Conservation (phyloP, 1,140 invertebrate species). For the Nylanderia fulva region DNA sequence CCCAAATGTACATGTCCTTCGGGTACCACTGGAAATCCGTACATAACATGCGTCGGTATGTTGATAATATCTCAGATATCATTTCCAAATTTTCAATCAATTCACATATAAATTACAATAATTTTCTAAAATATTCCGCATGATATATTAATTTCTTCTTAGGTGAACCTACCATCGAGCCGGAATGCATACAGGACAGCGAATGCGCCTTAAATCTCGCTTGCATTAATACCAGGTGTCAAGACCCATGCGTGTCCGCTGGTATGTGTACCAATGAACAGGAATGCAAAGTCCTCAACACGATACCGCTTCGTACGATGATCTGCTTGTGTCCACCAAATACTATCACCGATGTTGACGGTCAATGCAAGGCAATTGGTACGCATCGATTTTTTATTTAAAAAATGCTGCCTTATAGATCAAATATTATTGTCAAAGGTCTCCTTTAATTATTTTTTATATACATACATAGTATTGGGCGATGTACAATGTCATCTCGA, state of each 20-base stretch:
- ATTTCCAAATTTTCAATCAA: slow-evolving; percentile 1
- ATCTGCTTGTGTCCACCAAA: slow-evolving; percentile 93
- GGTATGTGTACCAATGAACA: slow-evolving; percentile 91
- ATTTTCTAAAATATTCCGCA: neutral
- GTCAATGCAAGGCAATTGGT: slow-evolving; percentile 89
- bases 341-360: slow-evolving; percentile 88
- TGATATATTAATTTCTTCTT: neutral
- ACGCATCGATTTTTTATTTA: slow-evolving; percentile 50
- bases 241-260: slow-evolving; percentile 90
- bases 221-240: slow-evolving; percentile 92
- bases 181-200: slow-evolving; percentile 90
- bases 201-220: slow-evolving; percentile 91
- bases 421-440: neutral
- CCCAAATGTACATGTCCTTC: slow-evolving; percentile 92
- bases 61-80: slow-evolving; percentile 44
- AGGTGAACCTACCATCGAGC: slow-evolving; percentile 76
- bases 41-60: slow-evolving; percentile 89
- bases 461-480: slow-evolving; percentile 28
- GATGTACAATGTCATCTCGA: slow-evolving; percentile 89
- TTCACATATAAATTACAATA: no score
- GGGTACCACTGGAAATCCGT: slow-evolving; percentile 93
- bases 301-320: slow-evolving; percentile 91
- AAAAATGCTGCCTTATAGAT: neutral
- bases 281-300: slow-evolving; percentile 92
- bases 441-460: neutral